These are phyloP conservation scores for Hydriomena furcata DNA, from an alignment of 2,888 invertebrate genomes.

Conservation along the genomic window DNA sequence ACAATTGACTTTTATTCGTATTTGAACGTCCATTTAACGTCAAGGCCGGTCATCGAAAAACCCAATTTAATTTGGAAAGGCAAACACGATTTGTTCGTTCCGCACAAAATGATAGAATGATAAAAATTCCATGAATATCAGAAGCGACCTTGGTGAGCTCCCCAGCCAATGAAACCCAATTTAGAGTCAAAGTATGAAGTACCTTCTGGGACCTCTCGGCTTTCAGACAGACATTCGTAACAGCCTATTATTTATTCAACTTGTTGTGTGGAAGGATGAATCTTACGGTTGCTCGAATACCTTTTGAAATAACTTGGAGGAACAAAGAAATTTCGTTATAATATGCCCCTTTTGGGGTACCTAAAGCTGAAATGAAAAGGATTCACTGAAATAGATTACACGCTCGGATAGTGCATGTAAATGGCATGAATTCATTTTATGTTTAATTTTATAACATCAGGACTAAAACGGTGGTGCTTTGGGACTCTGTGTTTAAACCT, in stretches of 20 bases:
- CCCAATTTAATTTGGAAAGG: slow-evolving; percentile 27
- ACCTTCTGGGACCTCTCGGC: slow-evolving; percentile 28
- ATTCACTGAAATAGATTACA: slow-evolving; percentile 24
- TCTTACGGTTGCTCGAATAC: slow-evolving; percentile 35
- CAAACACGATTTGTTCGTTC: slow-evolving; percentile 26
- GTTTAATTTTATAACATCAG: slow-evolving; percentile 28
- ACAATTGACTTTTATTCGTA: slow-evolving; percentile 14
- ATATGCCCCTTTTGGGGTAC: slow-evolving; percentile 24
- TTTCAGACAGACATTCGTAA: slow-evolving; percentile 32
- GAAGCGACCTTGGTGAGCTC: slow-evolving; percentile 31
- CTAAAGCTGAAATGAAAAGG: slow-evolving; percentile 24
- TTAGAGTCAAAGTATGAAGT: slow-evolving; percentile 39
- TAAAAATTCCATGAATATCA: slow-evolving; percentile 32
- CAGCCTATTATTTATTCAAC: slow-evolving; percentile 45
- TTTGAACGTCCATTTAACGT: slow-evolving; percentile 19
- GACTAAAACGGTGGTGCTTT: slow-evolving; percentile 22
- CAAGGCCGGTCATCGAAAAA: slow-evolving; percentile 16
- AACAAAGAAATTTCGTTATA: slow-evolving; percentile 29
- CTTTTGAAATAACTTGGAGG: slow-evolving; percentile 26
- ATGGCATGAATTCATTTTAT: slow-evolving; percentile 27
- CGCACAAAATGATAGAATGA: slow-evolving; percentile 23
- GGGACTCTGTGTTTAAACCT: slow-evolving; percentile 20
- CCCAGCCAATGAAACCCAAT: slow-evolving; percentile 43
- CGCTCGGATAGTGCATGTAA: slow-evolving; percentile 30
- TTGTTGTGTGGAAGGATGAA: slow-evolving; percentile 40